Base-by-base conservation (phyloP, 2,888 invertebrate species). In the Eupithecia insigniata region DNA sequence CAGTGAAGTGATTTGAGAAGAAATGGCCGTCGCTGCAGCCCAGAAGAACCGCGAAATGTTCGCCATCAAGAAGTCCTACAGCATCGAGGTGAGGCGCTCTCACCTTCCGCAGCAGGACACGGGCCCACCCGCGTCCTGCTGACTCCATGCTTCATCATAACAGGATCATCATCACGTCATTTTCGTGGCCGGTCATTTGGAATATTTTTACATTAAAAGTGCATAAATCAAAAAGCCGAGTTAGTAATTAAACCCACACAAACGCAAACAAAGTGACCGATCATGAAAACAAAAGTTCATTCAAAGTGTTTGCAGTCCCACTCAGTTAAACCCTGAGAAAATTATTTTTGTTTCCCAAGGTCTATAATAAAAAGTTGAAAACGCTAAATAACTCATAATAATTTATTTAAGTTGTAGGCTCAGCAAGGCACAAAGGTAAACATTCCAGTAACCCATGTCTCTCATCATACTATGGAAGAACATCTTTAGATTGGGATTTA, bases 1-100 rank as follows among this genome's bases (percentile, higher is more conserved):
- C 88, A 89, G 90, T 92, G 91, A 88, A 88, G 92, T 93, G 92
- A 89, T 83, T 81, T 85, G 83, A 85, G 85, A 89, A 95, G 93
- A 87, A 96, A 98, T 98, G 96, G 97, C 97, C 94, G 97, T 98
- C 87, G 97, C 98, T 90, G 97, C 98, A 90, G 98, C 98, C 80
- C 98, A 98, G 95, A 98, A 98, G 95, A 98, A 98, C 95, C 97
- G 98, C 92, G 98, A 98, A 94, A 97, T 98, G 97, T 98, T 98
- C 96, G 98, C 98, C 92, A 98, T 98, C 95, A 98, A 98, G 95
- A 98, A 98, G 92, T 98, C 98, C 81, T 98, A 98, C 96, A 98
- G 98, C 95, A 98, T 98, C 92, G 98, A 98, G 97, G 98, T 98
- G 95, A 96, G 97, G 94, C 87, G 80, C 80, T 81, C 80, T 81